A percentile compares a stretch with the other conserved stretches of the same genome.
phyloP scores from a whole-genome alignment of 2,797 vertebrate species.

The Synaphobranchus kaupii region DNA sequence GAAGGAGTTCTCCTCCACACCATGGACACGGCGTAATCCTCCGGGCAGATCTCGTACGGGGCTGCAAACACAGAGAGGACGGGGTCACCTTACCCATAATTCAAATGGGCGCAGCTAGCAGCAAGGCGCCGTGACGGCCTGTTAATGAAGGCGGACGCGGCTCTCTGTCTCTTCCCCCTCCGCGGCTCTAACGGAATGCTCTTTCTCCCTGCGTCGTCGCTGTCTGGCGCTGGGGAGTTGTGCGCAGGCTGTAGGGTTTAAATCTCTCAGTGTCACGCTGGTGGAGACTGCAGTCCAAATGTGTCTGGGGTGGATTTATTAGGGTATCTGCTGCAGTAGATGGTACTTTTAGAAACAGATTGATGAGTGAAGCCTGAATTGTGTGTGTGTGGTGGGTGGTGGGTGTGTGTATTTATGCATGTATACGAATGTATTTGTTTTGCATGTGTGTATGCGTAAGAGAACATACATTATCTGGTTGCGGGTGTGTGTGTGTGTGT shows the following conservation, averaged over 20 bases:
- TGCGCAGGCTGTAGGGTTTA: not conserved
- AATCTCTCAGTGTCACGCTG: conserved; percentile 1
- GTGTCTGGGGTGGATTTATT: conserved; percentile 15
- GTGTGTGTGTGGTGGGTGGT: not conserved
- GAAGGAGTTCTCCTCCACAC: conserved; percentile 98
- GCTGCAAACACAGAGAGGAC: conserved; percentile 69
- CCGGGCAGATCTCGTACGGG: conserved; percentile 97
- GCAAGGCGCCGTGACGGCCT: not conserved
- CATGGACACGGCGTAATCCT: conserved; percentile 95
- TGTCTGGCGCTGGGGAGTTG: not conserved
- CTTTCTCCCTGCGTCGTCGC: not conserved
- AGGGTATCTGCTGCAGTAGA: conserved; percentile 1
- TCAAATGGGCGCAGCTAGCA: not conserved
- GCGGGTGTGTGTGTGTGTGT: not conserved
- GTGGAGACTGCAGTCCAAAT: conserved; percentile 5
- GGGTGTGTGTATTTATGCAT: not conserved
- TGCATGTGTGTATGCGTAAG: not conserved
- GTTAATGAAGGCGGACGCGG: not conserved
- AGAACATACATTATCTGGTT: not conserved
- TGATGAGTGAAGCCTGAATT: conserved; percentile 2
- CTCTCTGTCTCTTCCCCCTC: not conserved
- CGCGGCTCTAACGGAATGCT: not conserved
- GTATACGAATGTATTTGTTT: not conserved
- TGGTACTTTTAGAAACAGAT: conserved; percentile 22
- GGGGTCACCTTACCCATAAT: conserved; percentile 22